Evolutionary conservation across 2,797 vertebrate genomes (phyloP), one percentile per base, ranked within the genome.

Genomic region (Danio tinwini): DNA sequence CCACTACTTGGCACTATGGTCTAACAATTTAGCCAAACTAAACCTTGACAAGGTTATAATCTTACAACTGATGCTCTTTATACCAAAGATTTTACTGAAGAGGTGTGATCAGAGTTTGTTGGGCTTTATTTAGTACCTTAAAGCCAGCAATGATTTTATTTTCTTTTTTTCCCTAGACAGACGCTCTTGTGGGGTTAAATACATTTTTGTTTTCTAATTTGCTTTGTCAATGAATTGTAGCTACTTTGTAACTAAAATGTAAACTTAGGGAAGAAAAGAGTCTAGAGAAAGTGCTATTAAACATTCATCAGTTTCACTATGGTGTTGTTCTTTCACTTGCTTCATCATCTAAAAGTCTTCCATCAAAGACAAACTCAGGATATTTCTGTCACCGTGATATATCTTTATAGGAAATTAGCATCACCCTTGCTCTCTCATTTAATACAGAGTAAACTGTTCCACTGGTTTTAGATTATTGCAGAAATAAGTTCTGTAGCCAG

Each of bases 1-100:
- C 76, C 76, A 78, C 76, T 29, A 56, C 76, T 78, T 62, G 76
- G 53, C 76, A 50, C 76, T 61, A 61, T 0, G n/a, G 37, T 69
- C 45, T 70, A 70, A 78, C 65, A 52, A 10, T 61, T 62, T 62
- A 70, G 64, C 64, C 55, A 55, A 76, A 52, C 49, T 70, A 44
- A 71, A 76, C 42, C 39, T 53, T n/a, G 19, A 44, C 21, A 37
- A 65, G 42, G 12, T 47, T 75, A 12, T 53, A n/a, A 49, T 58
- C 52, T 37, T 77, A 45, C 19, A 39, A 68, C 64, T 40, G 10
- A 17, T 61, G 47, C 39, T 78, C 37, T 71, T 71, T 70, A 78
- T 78, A 62, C 76, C 67, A 78, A 78, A 78, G 76, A 78, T 71
- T 71, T 50, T 70, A 67, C 72, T 50, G 17, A 63, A 53, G 59